Percentiles rank a stretch among this genome's conserved stretches.
Evolutionary conservation across 2,113 vertebrate species (phyloP).

Genomic region (Callorhinus ursinus): DNA sequence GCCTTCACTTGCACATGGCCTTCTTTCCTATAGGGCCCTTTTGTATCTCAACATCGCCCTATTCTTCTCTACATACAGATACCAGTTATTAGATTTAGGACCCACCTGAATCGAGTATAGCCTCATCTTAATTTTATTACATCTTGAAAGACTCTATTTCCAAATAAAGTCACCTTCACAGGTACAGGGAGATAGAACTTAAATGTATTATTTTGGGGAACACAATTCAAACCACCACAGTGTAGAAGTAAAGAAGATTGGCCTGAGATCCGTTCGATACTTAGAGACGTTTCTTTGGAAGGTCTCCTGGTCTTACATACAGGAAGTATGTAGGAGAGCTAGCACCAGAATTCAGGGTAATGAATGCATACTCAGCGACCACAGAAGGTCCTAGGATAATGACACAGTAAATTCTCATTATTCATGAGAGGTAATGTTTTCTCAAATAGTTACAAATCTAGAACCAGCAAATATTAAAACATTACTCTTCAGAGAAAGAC

Average conservation of each 20-base stretch:
- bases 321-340: not conserved
- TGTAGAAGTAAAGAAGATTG: not conserved
- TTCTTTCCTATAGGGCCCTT: not conserved
- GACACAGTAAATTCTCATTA: not conserved
- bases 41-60: not conserved
- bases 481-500: not conserved
- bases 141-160: not conserved
- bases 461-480: not conserved
- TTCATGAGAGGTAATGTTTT: not conserved
- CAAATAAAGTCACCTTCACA: not conserved
- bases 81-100: not conserved
- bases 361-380: not conserved
- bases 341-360: not conserved
- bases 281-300: not conserved
- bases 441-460: not conserved
- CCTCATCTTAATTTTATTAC: not conserved
- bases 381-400: not conserved
- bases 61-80: not conserved
- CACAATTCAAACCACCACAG: not conserved
- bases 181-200: not conserved
- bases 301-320: not conserved
- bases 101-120: not conserved
- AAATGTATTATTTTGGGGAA: not conserved
- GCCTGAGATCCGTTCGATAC: not conserved
- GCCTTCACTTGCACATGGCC: too few species aligned